Percentiles rank a stretch among this genome's conserved stretches.
Evolutionary conservation across 2,113 vertebrate species (phyloP).

Genomic region (Varanus komodoensis): DNA sequence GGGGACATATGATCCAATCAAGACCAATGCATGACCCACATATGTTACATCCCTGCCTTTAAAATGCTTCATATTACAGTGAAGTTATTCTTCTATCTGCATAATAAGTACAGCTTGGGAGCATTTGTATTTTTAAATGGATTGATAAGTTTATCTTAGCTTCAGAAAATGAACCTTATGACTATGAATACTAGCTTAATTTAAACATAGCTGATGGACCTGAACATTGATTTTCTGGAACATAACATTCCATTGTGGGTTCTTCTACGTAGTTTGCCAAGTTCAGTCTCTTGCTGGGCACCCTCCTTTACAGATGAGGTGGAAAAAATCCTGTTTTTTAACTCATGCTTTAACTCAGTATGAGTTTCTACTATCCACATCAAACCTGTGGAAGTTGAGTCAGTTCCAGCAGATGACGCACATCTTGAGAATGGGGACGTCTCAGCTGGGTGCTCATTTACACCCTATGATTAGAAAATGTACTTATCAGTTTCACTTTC

Average conservation of each 20-base stretch:
- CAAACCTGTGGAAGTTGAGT: background rate
- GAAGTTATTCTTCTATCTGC: background rate
- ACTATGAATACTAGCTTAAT: background rate
- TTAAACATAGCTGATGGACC: background rate
- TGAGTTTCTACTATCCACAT: background rate
- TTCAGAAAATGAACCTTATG: background rate
- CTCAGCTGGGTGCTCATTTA: conserved; percentile 29
- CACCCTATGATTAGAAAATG: conserved; percentile 34
- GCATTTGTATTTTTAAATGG: background rate
- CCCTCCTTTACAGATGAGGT: background rate
- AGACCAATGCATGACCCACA: background rate
- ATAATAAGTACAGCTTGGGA: background rate
- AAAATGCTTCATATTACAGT: background rate
- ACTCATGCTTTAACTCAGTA: background rate
- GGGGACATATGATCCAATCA: background rate
- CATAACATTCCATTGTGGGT: background rate
- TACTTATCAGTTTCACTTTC: conserved; percentile 17
- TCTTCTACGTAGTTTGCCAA: background rate
- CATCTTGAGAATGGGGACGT: background rate
- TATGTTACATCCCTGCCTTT: background rate
- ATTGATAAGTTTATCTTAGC: background rate
- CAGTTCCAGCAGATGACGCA: conserved; percentile 11
- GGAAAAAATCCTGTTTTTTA: background rate
- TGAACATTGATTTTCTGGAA: background rate
- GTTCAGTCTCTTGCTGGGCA: background rate